These are phyloP conservation scores for Megalops atlanticus DNA, from an alignment of 2,113 vertebrate genomes.

Conservation along the genomic window DNA sequence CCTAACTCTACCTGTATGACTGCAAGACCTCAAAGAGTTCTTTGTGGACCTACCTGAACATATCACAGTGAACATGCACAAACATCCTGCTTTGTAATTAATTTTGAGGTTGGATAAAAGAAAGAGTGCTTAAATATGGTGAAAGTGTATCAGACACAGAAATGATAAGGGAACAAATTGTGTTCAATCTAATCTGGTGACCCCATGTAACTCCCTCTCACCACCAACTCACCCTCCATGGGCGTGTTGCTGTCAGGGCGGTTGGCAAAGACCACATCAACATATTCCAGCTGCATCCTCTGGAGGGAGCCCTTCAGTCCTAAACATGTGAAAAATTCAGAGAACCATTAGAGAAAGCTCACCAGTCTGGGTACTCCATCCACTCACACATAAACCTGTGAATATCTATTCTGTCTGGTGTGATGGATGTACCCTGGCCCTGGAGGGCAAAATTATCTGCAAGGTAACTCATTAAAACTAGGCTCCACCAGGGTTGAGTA, in stretches of 20 bases:
- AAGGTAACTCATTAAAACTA: background rate
- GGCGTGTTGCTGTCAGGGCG: conserved; percentile 94
- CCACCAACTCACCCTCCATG: conserved; percentile 92
- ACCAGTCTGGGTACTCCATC: background rate
- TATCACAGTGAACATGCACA: too few relatives aligned
- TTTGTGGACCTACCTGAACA: too few relatives aligned
- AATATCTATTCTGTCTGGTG: background rate
- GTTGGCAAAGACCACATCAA: conserved; percentile 97
- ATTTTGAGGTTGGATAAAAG: too few relatives aligned
- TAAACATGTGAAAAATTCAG: conserved; percentile 46
- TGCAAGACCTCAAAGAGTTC: too few relatives aligned
- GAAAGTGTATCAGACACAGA: background rate
- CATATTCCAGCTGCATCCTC: conserved; percentile 94
- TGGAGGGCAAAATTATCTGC: background rate
- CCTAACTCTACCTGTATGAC: too few relatives aligned
- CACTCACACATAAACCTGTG: background rate
- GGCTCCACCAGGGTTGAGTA: too few relatives aligned
- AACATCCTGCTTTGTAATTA: too few relatives aligned
- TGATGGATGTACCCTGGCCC: background rate
- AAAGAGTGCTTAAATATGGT: too few relatives aligned
- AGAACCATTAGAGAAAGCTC: conserved; percentile 19
- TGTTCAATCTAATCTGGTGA: too few relatives aligned
- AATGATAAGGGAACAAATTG: too few relatives aligned
- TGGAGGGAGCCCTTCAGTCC: conserved; percentile 93
- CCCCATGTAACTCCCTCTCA: too few relatives aligned